These are phyloP conservation scores for Trichopria drosophilae DNA, from an alignment of 2,888 invertebrate species.

Conservation along the genomic window DNA sequence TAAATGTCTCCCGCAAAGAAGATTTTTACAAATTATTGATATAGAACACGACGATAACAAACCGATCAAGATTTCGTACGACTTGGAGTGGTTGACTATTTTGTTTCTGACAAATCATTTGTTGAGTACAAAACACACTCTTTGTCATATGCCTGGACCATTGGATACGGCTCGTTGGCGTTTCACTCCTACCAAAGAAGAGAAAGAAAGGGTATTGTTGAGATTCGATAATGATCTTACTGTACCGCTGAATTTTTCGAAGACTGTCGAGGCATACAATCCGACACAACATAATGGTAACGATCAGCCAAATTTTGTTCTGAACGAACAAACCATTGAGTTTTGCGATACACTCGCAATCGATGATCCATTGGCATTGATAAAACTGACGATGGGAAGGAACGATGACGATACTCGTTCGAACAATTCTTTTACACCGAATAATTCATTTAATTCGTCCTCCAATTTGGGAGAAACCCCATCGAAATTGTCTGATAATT, in stretches of 20 bases:
- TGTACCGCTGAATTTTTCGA: slow-evolving; percentile 79
- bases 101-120: slow-evolving; percentile 88
- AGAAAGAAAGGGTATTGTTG: slow-evolving; percentile 67
- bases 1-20: slow-evolving; percentile 88
- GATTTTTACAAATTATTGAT: slow-evolving; percentile 85
- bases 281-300: slow-evolving; percentile 51
- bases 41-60: slow-evolving; percentile 64
- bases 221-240: slow-evolving; percentile 70
- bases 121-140: slow-evolving; percentile 69
- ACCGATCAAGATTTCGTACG: slow-evolving; percentile 67
- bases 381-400: slow-evolving; percentile 49
- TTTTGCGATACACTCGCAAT: slow-evolving; percentile 73
- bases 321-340: slow-evolving; percentile 71
- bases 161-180: slow-evolving; percentile 67
- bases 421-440: no score
- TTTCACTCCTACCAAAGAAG: slow-evolving; percentile 75
- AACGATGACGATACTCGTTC: slow-evolving; percentile 26
- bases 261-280: slow-evolving; percentile 70
- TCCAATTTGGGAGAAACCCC: no score
- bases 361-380: slow-evolving; percentile 77
- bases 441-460: no score
- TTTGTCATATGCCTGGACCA: slow-evolving; percentile 82
- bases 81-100: slow-evolving; percentile 93
- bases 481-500: no score
- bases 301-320: slow-evolving; percentile 53